A percentile compares a stretch with the other conserved stretches of the same genome.
These are phyloP conservation scores for Pitta sordida DNA, from an alignment of 2,113 vertebrate genomes.

Conservation along the genomic window DNA sequence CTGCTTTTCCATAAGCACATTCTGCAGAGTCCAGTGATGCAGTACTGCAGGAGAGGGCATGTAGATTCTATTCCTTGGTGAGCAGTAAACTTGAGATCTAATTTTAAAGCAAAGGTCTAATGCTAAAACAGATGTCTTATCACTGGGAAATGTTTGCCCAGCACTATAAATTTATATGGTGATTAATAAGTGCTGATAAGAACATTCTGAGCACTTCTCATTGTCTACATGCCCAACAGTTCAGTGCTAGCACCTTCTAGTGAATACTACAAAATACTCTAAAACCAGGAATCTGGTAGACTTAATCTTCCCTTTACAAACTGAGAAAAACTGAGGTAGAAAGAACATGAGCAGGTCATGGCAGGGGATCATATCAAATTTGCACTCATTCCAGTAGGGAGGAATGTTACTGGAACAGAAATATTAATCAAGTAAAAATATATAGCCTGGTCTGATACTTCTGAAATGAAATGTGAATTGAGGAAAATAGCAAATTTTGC, in stretches of 20 bases:
- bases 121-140: background rate
- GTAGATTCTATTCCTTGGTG: background rate
- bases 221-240: background rate
- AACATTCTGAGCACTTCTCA: background rate
- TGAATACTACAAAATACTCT: background rate
- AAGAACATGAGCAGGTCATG: background rate
- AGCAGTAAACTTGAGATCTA: background rate
- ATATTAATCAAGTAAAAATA: background rate
- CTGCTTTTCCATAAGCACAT: background rate
- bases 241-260: background rate
- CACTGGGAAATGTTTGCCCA: background rate
- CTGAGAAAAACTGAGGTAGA: background rate
- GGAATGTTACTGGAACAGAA: background rate
- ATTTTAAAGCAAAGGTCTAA: background rate
- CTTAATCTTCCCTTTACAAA: background rate
- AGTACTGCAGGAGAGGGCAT: too few species aligned
- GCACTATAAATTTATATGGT: background rate
- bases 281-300: background rate
- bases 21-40: background rate
- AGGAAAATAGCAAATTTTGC: background rate
- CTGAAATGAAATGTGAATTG: background rate
- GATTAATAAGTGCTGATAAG: background rate
- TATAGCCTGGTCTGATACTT: background rate
- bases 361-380: background rate
- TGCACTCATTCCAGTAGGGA: background rate